phyloP scores from a whole-genome alignment of 2,113 vertebrate species.

The Oxyura jamaicensis region DNA sequence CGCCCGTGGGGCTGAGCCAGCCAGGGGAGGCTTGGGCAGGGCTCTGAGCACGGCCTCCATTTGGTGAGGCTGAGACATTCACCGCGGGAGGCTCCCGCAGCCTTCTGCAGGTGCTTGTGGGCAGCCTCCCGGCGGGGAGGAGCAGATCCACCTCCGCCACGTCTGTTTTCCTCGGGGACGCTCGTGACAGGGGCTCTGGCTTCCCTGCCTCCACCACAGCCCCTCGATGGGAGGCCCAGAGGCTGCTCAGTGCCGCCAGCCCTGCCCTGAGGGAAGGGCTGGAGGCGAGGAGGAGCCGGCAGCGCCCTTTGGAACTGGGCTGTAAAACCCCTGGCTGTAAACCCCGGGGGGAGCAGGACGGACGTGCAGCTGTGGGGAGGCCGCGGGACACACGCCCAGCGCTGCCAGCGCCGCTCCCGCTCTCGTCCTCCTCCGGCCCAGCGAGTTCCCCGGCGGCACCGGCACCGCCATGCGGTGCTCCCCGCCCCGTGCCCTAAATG shows the following conservation, averaged over 20 bases:
- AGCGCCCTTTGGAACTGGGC: not conserved
- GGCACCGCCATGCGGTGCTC: not conserved
- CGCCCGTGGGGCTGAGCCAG: not conserved
- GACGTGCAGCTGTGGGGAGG: not conserved
- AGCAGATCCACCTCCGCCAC: not conserved
- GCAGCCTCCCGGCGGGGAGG: not conserved
- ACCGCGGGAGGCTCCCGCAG: not conserved
- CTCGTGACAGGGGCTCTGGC: not conserved
- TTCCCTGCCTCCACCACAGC: too few species aligned
- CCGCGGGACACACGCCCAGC: not conserved
- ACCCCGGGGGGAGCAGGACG: not conserved
- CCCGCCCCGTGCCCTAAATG: not conserved
- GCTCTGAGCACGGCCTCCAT: not conserved
- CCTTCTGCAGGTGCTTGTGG: not conserved
- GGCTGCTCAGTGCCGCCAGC: not conserved
- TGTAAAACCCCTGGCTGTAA: not conserved
- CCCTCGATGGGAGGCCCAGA: not conserved
- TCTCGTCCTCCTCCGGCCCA: not conserved
- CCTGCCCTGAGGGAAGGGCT: not conserved
- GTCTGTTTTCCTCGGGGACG: not conserved
- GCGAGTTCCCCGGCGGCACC: not conserved
- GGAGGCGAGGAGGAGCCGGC: not conserved
- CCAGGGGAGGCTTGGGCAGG: not conserved
- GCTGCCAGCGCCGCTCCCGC: not conserved
- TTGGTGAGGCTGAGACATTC: not conserved